A percentile compares a stretch with the other conserved stretches of the same genome.
Evolutionary conservation across 2,888 invertebrate genomes (phyloP).

Genomic region (Caenorhabditis doughertyi): DNA sequence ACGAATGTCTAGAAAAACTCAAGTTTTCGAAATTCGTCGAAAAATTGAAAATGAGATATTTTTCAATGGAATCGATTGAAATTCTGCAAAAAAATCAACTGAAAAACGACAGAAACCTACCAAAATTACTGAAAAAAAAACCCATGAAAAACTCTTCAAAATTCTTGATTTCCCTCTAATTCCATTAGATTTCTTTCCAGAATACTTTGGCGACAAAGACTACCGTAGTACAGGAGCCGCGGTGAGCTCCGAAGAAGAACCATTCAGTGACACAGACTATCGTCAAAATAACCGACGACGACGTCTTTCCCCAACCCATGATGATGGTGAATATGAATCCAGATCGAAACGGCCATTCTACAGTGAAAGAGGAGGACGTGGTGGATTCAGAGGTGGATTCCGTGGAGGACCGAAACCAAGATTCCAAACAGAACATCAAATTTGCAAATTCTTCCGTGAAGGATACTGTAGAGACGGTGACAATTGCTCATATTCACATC

Average conservation of each 20-base stretch:
- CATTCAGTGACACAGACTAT: constrained; percentile 53
- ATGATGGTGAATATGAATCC: constrained; percentile 56
- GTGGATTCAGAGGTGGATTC: constrained; percentile 59
- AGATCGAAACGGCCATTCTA: constrained; percentile 51
- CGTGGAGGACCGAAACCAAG: constrained; percentile 54
- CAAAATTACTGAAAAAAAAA: too few species aligned
- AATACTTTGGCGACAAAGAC: constrained; percentile 57
- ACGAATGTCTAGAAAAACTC: too few species aligned
- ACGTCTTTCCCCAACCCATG: constrained; percentile 60
- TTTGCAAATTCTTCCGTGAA: constrained; percentile 83
- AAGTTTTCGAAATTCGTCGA: too few species aligned
- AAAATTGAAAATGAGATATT: too few species aligned
- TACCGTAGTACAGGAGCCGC: constrained; percentile 35
- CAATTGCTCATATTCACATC: constrained; percentile 80
- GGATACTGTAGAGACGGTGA: constrained; percentile 83
- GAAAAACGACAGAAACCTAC: too few species aligned
- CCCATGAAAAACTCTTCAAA: background rate
- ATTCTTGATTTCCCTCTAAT: background rate
- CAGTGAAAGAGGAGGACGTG: constrained; percentile 52
- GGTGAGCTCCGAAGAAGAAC: constrained; percentile 44
- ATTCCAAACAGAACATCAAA: constrained; percentile 72
- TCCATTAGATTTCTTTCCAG: constrained; percentile 3
- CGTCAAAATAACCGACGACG: constrained; percentile 47
- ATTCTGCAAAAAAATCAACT: too few species aligned
- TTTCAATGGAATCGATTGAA: too few species aligned